Evolutionary conservation across 2,888 invertebrate species (phyloP), one percentile per base, ranked within the genome.

Genomic region (Ornithoptera priamus): DNA sequence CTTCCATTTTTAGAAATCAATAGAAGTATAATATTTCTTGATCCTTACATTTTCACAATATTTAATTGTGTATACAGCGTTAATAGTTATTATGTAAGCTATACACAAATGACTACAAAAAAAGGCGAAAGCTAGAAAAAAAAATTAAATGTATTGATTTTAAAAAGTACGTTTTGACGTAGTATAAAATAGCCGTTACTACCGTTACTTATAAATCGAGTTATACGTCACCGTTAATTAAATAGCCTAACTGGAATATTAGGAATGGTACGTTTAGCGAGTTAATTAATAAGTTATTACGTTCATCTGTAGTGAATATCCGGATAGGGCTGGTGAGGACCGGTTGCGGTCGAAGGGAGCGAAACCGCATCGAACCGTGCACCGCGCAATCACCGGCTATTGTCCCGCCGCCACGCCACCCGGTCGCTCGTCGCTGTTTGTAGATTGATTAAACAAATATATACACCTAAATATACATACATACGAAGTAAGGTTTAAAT

Each of bases 321-420:
- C 80, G 73, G 72, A 72, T 72, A 68, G 73, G 73, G 69, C 68
- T 76, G 74, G 78, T 77, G 56, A 24, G 61, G 30, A 36, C 53
- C 60, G 59, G 77, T 73, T 75, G 81, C 75, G 84, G 81, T 79
- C 72, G 66, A 75, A 78, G 80, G 81, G 75, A 78, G 75, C 68
- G 76, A 74, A 79, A 88, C 87, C 88, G 77, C 89, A 85, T 71
- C 76, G 78, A 75, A 74, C 70, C 73, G 76, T 72, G 77, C 77
- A 70, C 74, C 73, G 73, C 77, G 81, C 87, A 89, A 88, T 89
- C 86, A 87, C 75, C 75, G 77, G 71, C 82, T 78, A 85, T 86
- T 87, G 87, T 86, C 72, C 71, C 71, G 70, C 62, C 72, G 53
- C 65, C 30, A 30, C 56, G 57, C 70, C 61, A 56, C 60, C 42